Conservation (phyloP, 1,140 invertebrate genomes). For the Ostrea edulis region DNA sequence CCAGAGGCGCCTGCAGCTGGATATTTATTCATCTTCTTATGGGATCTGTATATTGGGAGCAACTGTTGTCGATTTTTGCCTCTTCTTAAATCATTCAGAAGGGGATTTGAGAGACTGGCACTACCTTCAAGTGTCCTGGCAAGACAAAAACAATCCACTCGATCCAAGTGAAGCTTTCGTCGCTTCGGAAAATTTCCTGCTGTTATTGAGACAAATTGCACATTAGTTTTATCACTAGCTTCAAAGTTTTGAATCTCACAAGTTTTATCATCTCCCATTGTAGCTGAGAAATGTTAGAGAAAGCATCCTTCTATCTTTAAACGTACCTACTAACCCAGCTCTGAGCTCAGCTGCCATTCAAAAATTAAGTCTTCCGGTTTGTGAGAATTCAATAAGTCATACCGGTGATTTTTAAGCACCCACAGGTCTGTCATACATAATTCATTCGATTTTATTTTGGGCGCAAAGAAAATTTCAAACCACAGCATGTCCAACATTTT, state of each 20-base stretch:
- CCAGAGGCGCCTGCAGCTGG: background rate
- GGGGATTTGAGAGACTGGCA: background rate
- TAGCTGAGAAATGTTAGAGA: too few relatives aligned
- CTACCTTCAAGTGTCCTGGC: background rate
- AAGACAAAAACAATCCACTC: slow-evolving; percentile 19
- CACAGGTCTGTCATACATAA: too few relatives aligned
- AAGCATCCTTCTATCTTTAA: background rate
- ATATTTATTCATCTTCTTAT: background rate
- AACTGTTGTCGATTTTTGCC: background rate
- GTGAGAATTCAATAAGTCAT: background rate
- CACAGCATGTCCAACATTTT: too few relatives aligned
- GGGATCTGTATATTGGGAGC: background rate
- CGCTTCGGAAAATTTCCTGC: background rate
- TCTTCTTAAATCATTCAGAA: background rate
- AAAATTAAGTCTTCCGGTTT: background rate
- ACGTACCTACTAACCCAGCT: too few relatives aligned
- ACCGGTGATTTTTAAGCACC: too few relatives aligned
- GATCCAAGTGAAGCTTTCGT: slow-evolving; percentile 25
- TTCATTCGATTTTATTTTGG: background rate
- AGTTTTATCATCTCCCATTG: too few relatives aligned
- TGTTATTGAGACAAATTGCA: background rate
- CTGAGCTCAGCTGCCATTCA: background rate
- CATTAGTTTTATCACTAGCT: too few relatives aligned
- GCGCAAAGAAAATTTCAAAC: too few relatives aligned
- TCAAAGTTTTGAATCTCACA: too few relatives aligned